Conservation (phyloP, 2,113 vertebrate genomes). For the Tragelaphus imberbis region DNA sequence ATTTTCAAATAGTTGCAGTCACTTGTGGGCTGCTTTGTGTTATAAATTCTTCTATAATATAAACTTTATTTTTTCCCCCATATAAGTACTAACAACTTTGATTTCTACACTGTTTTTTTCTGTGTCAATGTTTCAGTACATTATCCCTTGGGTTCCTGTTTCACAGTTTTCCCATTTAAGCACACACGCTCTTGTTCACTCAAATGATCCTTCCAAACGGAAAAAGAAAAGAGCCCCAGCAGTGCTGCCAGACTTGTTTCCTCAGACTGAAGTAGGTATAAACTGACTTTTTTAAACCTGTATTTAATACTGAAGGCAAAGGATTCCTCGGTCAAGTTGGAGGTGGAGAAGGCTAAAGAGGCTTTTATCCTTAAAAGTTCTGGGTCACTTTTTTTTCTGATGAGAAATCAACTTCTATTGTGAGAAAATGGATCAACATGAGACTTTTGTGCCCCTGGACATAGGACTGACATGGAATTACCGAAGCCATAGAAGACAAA, state of each 20-base stretch:
- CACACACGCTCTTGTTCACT: not conserved
- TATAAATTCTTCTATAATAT: not conserved
- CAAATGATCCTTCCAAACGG: not conserved
- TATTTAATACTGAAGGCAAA: not conserved
- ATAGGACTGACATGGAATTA: not conserved
- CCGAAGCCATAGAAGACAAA: not conserved
- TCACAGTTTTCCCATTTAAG: not conserved
- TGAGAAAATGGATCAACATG: not conserved
- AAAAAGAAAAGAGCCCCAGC: not conserved
- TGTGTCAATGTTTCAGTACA: not conserved
- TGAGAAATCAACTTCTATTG: constrained; percentile 31
- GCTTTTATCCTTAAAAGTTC: not conserved
- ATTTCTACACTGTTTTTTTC: not conserved
- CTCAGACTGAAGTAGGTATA: not conserved
- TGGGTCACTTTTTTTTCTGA: not conserved
- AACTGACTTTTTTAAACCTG: not conserved
- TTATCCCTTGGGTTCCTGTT: not conserved
- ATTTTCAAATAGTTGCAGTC: not conserved
- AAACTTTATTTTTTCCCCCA: not conserved
- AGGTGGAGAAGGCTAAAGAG: not conserved
- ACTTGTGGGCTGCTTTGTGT: not conserved
- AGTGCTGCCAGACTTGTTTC: not conserved
- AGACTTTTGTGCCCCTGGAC: not conserved
- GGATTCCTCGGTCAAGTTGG: not conserved
- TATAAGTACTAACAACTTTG: not conserved